phyloP scores from a whole-genome alignment of 2,888 invertebrate genomes.

The Choristoneura rosaceana region DNA sequence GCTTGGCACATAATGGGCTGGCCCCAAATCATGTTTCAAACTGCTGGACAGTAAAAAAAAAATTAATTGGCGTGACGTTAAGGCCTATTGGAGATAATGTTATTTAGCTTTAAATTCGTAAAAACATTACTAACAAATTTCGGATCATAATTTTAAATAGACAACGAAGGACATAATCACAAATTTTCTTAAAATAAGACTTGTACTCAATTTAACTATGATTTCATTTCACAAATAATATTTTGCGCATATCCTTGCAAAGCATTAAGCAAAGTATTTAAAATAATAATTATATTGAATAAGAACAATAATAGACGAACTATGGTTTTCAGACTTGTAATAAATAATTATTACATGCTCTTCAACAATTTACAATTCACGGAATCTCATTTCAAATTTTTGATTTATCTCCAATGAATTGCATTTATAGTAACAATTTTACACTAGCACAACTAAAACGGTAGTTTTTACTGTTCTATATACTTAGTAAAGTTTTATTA shows the following conservation, averaged over 20 bases:
- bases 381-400: neutral
- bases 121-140: neutral
- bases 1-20: slow-evolving; percentile 48
- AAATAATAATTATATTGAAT: neutral
- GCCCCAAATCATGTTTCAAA: slow-evolving; percentile 43
- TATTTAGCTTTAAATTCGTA: slow-evolving; percentile 6
- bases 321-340: neutral
- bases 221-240: neutral
- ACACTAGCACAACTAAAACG: slow-evolving; percentile 69
- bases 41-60: slow-evolving; percentile 45
- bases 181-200: neutral
- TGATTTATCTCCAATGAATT: slow-evolving; percentile 55
- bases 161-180: slow-evolving; percentile 16
- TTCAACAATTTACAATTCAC: neutral
- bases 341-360: neutral
- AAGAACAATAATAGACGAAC: neutral
- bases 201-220: neutral
- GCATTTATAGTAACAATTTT: slow-evolving; percentile 61
- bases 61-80: neutral
- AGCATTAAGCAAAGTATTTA: neutral
- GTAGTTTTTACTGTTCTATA: slow-evolving; percentile 66
- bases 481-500: slow-evolving; percentile 74
- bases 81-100: slow-evolving; percentile 9
- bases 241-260: neutral
- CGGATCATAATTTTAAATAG: neutral